These are phyloP conservation scores for Protobothrops mucrosquamatus DNA, from an alignment of 2,113 vertebrate genomes.

Conservation along the genomic window DNA sequence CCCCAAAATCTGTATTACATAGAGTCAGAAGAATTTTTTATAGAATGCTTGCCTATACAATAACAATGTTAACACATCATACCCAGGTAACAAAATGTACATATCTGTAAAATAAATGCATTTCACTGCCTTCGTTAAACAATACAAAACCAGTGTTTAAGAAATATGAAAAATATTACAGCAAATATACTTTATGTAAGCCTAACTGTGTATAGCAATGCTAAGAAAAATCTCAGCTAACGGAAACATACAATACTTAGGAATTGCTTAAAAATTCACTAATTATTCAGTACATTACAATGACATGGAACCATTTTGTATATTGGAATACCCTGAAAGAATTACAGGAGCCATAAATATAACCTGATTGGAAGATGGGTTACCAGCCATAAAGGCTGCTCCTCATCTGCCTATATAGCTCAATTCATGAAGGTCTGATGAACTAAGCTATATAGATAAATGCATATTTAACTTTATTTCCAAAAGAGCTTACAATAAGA, in stretches of 20 bases:
- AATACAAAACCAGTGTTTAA: constrained; percentile 22
- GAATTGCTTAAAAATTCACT: background rate
- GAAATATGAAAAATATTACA: constrained; percentile 24
- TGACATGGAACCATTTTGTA: background rate
- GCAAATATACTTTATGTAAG: constrained; percentile 45
- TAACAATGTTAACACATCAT: constrained; percentile 30
- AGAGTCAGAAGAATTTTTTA: background rate
- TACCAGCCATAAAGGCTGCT: background rate
- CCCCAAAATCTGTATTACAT: background rate
- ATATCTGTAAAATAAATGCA: background rate
- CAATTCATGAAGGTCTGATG: background rate
- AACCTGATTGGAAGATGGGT: background rate
- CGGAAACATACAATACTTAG: constrained; percentile 16
- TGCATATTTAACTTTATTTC: background rate
- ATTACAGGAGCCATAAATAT: background rate
- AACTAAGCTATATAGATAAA: background rate
- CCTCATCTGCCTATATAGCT: background rate
- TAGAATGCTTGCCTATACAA: constrained; percentile 31
- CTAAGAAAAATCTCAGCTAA: constrained; percentile 12
- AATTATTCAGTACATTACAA: background rate
- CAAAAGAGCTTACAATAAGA: background rate
- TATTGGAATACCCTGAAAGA: background rate
- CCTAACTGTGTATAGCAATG: constrained; percentile 33
- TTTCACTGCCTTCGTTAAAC: background rate
- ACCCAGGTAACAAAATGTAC: background rate